Conservation (phyloP, 2,888 invertebrate genomes). For the Polylopha cassiicola region DNA sequence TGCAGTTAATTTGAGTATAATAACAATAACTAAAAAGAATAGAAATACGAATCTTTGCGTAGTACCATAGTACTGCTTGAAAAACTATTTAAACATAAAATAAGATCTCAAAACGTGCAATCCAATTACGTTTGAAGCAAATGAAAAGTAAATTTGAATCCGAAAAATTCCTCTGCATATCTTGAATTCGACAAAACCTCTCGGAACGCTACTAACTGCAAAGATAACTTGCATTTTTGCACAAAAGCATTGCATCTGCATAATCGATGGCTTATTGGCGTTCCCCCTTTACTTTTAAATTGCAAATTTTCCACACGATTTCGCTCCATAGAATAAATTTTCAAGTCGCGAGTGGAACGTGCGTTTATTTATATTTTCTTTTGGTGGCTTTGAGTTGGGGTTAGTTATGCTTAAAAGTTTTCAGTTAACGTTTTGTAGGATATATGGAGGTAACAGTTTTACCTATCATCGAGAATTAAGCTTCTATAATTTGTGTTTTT, state of each 20-base stretch:
- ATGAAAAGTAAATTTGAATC: no score
- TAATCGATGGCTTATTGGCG: constrained; percentile 75
- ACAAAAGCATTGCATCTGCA: constrained; percentile 73
- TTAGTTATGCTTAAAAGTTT: constrained; percentile 10
- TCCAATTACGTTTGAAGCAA: no score
- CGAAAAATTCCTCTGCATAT: constrained; percentile 49
- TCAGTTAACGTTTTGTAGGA: not conserved
- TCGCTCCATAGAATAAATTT: constrained; percentile 69
- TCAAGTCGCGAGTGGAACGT: constrained; percentile 59
- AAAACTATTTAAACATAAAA: no score
- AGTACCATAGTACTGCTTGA: no score
- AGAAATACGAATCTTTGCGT: no score
- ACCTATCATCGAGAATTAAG: not conserved
- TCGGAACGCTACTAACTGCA: constrained; percentile 57
- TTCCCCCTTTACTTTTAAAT: constrained; percentile 75
- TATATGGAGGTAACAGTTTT: not conserved
- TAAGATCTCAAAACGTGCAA: no score
- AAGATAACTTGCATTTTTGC: constrained; percentile 67
- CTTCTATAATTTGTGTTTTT: not conserved
- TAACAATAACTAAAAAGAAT: no score
- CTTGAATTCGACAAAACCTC: constrained; percentile 61
- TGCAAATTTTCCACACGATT: constrained; percentile 77
- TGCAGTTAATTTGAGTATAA: no score
- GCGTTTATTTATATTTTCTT: constrained; percentile 40
- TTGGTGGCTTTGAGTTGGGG: constrained; percentile 35